Conservation (phyloP, 1,140 invertebrate species). For the Pygmarrhopalites habei region DNA sequence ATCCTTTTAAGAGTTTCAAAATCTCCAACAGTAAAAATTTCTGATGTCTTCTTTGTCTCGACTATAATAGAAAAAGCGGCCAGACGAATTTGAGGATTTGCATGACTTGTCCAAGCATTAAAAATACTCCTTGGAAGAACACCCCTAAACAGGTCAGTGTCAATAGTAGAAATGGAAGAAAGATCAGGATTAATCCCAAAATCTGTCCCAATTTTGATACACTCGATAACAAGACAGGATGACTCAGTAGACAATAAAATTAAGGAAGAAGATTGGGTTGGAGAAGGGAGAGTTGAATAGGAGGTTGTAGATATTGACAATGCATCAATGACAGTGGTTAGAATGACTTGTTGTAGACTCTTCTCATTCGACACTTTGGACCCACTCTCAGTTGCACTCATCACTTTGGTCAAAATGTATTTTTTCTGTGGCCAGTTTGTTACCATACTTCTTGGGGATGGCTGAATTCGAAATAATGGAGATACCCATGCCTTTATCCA, state of each 20-base stretch:
- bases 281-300: background rate
- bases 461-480: constrained; percentile 24
- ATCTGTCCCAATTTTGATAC: constrained; percentile 30
- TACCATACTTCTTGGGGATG: constrained; percentile 16
- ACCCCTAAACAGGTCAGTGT: constrained; percentile 12
- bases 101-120: constrained; percentile 16
- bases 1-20: constrained; percentile 60
- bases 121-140: constrained; percentile 22
- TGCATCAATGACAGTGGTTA: background rate
- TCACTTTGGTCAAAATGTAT: constrained; percentile 13
- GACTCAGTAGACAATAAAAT: constrained; percentile 17
- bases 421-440: constrained; percentile 35
- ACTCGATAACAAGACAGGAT: constrained; percentile 24
- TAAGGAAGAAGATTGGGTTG: background rate
- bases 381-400: constrained; percentile 6
- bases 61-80: constrained; percentile 60
- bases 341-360: background rate
- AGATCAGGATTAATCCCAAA: constrained; percentile 1
- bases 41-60: constrained; percentile 66
- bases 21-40: constrained; percentile 51
- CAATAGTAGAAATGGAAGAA: background rate
- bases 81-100: constrained; percentile 45
- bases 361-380: too few relatives aligned
- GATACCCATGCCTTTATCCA: constrained; percentile 27
- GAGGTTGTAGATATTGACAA: background rate